phyloP scores from a whole-genome alignment of 1,140 invertebrate genomes.

The Heliconius himera region DNA sequence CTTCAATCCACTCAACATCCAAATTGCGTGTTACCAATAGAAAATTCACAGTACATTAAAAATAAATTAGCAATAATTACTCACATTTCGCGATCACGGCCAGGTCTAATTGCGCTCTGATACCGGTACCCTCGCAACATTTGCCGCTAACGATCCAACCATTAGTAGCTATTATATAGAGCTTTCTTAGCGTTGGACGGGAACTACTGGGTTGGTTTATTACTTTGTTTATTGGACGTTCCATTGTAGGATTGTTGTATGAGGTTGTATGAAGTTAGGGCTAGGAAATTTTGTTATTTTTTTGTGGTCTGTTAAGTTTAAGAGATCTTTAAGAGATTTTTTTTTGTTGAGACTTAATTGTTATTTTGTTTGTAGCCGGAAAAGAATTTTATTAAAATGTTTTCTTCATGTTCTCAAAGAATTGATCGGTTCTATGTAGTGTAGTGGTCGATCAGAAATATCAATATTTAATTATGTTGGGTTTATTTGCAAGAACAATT shows the following conservation, averaged over 20 bases:
- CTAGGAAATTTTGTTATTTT: not conserved
- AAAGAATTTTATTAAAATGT: not conserved
- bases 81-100: slow-evolving; percentile 14
- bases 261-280: not conserved
- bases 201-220: slow-evolving; percentile 18
- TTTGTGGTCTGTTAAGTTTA: not conserved
- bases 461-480: too few relatives aligned
- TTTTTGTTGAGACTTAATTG: too few relatives aligned
- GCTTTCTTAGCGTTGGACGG: slow-evolving; percentile 15
- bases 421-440: too few relatives aligned
- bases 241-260: not conserved
- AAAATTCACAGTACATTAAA: slow-evolving; percentile 18
- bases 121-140: slow-evolving; percentile 34
- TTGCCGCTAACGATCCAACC: slow-evolving; percentile 37
- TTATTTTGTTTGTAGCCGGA: too few relatives aligned
- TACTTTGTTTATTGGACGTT: not conserved
- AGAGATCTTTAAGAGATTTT: not conserved
- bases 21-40: not conserved
- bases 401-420: too few relatives aligned
- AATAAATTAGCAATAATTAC: slow-evolving; percentile 22
- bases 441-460: too few relatives aligned
- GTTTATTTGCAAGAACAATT: too few relatives aligned
- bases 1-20: not conserved
- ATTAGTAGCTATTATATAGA: slow-evolving; percentile 38
- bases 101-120: slow-evolving; percentile 38